These are phyloP conservation scores for Drosophila sproati DNA, from an alignment of 1,140 invertebrate genomes.

Conservation along the genomic window DNA sequence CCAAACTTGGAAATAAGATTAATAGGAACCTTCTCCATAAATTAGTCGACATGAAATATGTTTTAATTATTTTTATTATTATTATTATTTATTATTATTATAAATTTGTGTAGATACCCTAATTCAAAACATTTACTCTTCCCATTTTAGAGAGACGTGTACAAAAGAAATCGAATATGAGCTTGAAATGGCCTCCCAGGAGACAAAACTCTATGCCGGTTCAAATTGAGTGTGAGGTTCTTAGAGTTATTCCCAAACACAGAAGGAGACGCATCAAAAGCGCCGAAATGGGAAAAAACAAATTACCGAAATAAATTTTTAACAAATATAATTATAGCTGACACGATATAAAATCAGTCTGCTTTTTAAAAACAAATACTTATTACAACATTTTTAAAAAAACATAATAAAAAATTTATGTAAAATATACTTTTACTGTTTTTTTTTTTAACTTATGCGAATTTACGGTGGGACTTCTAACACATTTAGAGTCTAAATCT, in stretches of 20 bases:
- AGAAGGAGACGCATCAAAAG: constrained; percentile 75
- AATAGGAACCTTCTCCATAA: no score
- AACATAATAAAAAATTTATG: no score
- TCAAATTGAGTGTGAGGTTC: constrained; percentile 81
- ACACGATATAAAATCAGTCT: not conserved
- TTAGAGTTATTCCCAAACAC: constrained; percentile 78
- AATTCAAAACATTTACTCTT: not conserved
- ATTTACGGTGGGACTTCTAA: no score
- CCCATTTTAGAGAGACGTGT: constrained; percentile 17
- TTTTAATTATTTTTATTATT: not conserved
- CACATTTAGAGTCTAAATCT: no score
- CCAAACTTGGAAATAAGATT: no score
- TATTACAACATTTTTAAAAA: no score
- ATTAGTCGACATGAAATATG: not conserved
- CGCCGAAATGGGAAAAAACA: constrained; percentile 58
- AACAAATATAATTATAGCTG: not conserved
- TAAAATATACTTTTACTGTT: no score
- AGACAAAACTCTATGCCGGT: constrained; percentile 83
- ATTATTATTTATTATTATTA: not conserved
- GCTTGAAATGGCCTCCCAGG: constrained; percentile 59
- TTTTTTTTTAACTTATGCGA: no score
- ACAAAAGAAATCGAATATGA: constrained; percentile 30
- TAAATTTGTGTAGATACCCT: not conserved
- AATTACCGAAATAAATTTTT: not conserved
- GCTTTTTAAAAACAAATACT: no score